Base-by-base conservation (phyloP, 2,888 invertebrate species). In the Temnothorax ravouxi region DNA sequence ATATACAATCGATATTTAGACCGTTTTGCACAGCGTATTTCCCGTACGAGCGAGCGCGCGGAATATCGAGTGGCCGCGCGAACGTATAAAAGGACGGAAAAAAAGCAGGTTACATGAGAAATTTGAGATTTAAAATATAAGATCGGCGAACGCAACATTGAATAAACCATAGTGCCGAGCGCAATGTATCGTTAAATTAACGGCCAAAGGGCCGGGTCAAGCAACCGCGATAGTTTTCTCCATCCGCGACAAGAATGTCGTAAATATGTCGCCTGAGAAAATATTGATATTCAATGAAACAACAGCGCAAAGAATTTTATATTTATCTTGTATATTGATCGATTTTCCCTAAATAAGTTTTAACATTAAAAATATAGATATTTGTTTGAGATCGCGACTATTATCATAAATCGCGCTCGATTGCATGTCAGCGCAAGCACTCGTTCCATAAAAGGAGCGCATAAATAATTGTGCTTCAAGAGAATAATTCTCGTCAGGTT, bases 161-260 rank as follows among this genome's bases (percentile, higher is more conserved):
- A 80, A 80, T 80, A 80, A 80, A 80, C 79, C 47, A 71, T 80
- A 69, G 47, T 34, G 47, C 47, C 69, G 59, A 59, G 59, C 21
- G 79, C 71, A 50, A 79, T 79, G 59, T 79, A 71, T 69, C 71
- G 79, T 80, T 80, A 80, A 80, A 80, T 80, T 80, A 80, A 80
- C 13, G 47, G 13, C 34, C 34, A 15, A 44, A 29, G 3, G 13
- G 2, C 11, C 38, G 21, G 62, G 21, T 38, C 50, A 38, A 25
- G 11, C 18, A 8, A 4, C 15, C 29, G 21, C 56, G 21, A 44
- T 44, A 13, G 18, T 79, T 34, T 67, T 25, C 21, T 18, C 18
- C n/a, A 25, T 56, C 34, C 34, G 11, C 47, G 21, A 15, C 4
- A 25, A 34, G 47, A 59, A 79, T 15, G 18, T 2, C 47, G 13